Conservation (phyloP, 2,113 vertebrate genomes). For the Oncorhynchus gorbuscha region DNA sequence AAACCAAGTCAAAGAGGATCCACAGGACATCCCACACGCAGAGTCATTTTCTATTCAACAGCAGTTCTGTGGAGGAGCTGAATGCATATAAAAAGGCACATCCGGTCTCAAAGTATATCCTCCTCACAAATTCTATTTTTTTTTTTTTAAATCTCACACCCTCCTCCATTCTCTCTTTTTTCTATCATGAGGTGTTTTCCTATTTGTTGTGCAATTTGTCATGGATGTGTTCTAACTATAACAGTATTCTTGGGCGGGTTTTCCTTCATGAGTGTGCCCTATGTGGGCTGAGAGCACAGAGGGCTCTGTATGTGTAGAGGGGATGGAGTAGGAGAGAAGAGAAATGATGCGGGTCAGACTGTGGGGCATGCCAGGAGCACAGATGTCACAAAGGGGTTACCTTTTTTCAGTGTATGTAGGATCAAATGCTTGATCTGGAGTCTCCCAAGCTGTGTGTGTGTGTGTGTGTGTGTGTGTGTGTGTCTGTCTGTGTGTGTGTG, state of each 20-base stretch:
- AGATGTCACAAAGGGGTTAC: neutral
- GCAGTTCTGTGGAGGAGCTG: conserved; percentile 1
- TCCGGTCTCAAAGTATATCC: neutral
- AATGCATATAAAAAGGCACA: neutral
- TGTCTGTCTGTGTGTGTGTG: neutral
- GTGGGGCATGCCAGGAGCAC: conserved; percentile 1
- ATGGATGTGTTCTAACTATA: conserved; percentile 35
- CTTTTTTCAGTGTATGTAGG: neutral
- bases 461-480: too few species aligned
- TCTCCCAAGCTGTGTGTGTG: conserved; percentile 3
- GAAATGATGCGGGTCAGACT: conserved; percentile 2
- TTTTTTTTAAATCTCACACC: too few species aligned
- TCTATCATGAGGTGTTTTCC: conserved; percentile 30
- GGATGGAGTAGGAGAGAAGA: neutral
- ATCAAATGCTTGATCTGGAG: neutral
- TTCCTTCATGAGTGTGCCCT: conserved; percentile 36
- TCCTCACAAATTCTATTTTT: neutral
- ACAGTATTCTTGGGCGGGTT: conserved; percentile 34
- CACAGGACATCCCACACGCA: too few species aligned
- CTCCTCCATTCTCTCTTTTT: neutral
- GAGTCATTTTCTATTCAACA: neutral
- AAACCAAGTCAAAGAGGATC: neutral
- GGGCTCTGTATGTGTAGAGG: conserved; percentile 3
- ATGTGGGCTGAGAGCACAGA: conserved; percentile 17
- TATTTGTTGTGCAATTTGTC: conserved; percentile 43